Evolutionary conservation across 2,888 invertebrate genomes (phyloP).

Genomic region (Dasysyrphus tricinctus): DNA sequence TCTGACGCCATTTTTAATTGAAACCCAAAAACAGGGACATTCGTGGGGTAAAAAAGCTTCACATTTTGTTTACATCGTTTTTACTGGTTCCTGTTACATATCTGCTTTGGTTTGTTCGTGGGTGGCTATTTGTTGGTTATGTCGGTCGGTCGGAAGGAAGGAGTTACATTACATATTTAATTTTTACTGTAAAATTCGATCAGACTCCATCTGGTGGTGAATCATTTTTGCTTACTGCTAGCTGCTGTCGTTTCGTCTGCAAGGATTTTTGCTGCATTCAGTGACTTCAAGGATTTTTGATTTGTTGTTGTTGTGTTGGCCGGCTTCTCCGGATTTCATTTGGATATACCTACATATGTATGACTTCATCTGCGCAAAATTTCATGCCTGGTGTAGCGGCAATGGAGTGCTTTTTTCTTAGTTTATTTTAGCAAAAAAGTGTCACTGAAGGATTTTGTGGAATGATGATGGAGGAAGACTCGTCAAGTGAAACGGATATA

Average conservation of each 20-base stretch:
- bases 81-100: neutral
- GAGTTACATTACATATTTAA: neutral
- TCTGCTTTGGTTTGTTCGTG: neutral
- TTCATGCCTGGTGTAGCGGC: conserved; percentile 57
- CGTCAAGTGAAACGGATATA: neutral
- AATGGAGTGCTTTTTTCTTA: neutral
- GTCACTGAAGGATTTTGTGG: neutral
- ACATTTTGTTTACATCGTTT: conserved; percentile 64
- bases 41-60: conserved; percentile 13
- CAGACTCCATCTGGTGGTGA: conserved; percentile 58
- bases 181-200: conserved; percentile 11
- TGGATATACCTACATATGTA: conserved; percentile 14
- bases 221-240: conserved; percentile 33
- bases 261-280: conserved; percentile 58
- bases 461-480: neutral
- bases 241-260: conserved; percentile 37
- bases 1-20: conserved; percentile 42
- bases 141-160: neutral
- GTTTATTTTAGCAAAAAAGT: conserved; percentile 7
- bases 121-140: conserved; percentile 28
- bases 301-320: conserved; percentile 25
- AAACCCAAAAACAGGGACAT: conserved; percentile 24
- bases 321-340: neutral
- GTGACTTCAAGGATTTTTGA: conserved; percentile 55
- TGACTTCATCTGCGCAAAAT: conserved; percentile 71